A percentile compares a stretch with the other conserved stretches of the same genome.
Conservation (phyloP, 2,113 vertebrate species). For the Pseudopodoces humilis region DNA sequence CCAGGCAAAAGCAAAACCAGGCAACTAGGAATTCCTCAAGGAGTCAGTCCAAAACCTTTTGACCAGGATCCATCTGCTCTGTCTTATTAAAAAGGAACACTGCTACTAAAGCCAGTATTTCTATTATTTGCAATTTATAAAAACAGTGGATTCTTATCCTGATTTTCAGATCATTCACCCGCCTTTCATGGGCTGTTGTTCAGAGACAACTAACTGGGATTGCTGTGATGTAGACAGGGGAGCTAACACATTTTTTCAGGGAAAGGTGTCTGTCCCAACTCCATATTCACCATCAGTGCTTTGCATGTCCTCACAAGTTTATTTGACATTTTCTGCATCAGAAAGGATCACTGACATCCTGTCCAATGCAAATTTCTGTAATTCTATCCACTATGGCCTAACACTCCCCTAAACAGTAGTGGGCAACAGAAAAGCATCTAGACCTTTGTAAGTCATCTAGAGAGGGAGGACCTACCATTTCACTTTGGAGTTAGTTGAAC, state of each 20-base stretch:
- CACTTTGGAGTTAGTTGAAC: not conserved
- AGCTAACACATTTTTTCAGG: not conserved
- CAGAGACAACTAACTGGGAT: not conserved
- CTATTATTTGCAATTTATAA: not conserved
- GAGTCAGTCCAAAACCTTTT: conserved; percentile 40
- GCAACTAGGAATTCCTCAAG: conserved; percentile 31
- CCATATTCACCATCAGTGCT: not conserved
- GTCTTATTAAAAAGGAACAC: conserved; percentile 2
- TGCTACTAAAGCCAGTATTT: not conserved
- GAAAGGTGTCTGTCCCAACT: not conserved
- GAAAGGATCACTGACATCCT: not conserved
- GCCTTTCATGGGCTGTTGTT: not conserved
- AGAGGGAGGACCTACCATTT: not conserved
- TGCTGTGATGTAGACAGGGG: not conserved
- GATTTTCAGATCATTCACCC: not conserved
- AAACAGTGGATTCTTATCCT: not conserved
- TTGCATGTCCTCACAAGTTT: not conserved
- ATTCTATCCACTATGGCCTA: not conserved
- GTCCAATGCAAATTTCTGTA: not conserved
- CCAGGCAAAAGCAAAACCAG: conserved; percentile 33
- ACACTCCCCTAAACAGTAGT: not conserved
- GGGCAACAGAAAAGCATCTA: not conserved
- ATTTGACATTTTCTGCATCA: not conserved
- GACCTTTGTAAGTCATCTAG: not conserved
- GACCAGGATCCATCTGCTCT: conserved; percentile 17